These are phyloP conservation scores for Tetraodon nigroviridis DNA, from an alignment of 2,113 vertebrate genomes.

Conservation along the genomic window DNA sequence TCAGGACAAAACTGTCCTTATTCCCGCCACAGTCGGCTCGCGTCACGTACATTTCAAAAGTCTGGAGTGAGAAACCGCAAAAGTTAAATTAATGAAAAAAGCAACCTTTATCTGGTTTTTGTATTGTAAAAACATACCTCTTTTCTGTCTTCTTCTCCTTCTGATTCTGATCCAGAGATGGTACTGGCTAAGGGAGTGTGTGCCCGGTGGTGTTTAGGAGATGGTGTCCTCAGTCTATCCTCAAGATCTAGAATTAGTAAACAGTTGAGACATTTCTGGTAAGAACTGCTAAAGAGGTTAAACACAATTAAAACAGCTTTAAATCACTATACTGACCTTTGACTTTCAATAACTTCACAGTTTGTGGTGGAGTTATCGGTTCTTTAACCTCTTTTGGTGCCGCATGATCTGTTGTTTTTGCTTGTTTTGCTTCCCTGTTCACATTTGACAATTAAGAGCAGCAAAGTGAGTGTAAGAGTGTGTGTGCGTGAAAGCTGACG, in stretches of 20 bases:
- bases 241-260: constrained; percentile 38
- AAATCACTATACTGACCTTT: constrained; percentile 77
- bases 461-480: not conserved
- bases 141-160: constrained; percentile 65
- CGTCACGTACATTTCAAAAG: constrained; percentile 91
- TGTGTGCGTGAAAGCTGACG: not conserved
- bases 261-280: not conserved
- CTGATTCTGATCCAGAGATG: constrained; percentile 69
- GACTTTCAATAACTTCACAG: constrained; percentile 79
- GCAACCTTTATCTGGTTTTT: too few relatives aligned
- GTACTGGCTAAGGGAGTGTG: constrained; percentile 61
- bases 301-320: not conserved
- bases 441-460: not conserved
- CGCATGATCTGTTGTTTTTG: constrained; percentile 74
- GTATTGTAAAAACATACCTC: constrained; percentile 50
- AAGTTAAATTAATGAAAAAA: not conserved
- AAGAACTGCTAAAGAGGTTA: not conserved
- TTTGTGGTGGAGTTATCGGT: constrained; percentile 69
- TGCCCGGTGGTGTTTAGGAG: constrained; percentile 64
- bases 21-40: constrained; percentile 86
- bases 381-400: constrained; percentile 77
- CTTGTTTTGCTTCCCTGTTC: constrained; percentile 71
- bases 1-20: constrained; percentile 83
- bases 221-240: constrained; percentile 53
- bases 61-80: constrained; percentile 67